These are phyloP conservation scores for Carapus acus DNA, from an alignment of 2,797 vertebrate genomes.

Conservation along the genomic window DNA sequence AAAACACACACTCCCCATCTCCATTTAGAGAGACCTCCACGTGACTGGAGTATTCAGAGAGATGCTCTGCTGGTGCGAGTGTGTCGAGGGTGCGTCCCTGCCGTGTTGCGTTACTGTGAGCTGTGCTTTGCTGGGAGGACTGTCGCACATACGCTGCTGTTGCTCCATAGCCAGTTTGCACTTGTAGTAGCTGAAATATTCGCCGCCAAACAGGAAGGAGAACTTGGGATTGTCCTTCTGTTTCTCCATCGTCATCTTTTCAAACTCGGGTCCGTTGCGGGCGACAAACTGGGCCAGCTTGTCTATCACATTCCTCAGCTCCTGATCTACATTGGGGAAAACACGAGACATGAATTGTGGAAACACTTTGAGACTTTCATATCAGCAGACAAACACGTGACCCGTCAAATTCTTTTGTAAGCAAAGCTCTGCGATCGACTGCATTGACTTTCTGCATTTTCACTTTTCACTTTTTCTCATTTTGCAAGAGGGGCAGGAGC, in stretches of 20 bases:
- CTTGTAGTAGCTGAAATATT: slow-evolving; percentile 97
- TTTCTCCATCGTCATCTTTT: slow-evolving; percentile 99
- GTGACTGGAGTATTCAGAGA: no score
- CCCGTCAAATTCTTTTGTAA: no score
- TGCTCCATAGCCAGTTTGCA: slow-evolving; percentile 93
- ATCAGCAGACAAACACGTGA: not conserved
- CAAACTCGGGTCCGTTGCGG: slow-evolving; percentile 94
- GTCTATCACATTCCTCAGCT: slow-evolving; percentile 96
- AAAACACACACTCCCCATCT: no score
- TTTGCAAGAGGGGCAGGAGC: no score
- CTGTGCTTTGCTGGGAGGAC: not conserved
- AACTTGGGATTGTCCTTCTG: slow-evolving; percentile 98
- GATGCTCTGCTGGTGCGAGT: no score
- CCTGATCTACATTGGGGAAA: slow-evolving; percentile 79
- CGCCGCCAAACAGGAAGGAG: slow-evolving; percentile 96
- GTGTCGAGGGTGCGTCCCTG: no score
- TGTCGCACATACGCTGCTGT: slow-evolving; percentile 84
- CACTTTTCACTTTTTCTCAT: no score
- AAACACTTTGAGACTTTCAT: not conserved
- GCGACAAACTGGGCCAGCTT: slow-evolving; percentile 97
- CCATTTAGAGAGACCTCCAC: no score
- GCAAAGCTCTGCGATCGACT: no score
- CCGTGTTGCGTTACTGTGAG: no score
- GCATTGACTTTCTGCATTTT: no score
- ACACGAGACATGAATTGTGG: not conserved